Base-by-base conservation (phyloP, 2,888 invertebrate genomes). In the Oligia strigilis region DNA sequence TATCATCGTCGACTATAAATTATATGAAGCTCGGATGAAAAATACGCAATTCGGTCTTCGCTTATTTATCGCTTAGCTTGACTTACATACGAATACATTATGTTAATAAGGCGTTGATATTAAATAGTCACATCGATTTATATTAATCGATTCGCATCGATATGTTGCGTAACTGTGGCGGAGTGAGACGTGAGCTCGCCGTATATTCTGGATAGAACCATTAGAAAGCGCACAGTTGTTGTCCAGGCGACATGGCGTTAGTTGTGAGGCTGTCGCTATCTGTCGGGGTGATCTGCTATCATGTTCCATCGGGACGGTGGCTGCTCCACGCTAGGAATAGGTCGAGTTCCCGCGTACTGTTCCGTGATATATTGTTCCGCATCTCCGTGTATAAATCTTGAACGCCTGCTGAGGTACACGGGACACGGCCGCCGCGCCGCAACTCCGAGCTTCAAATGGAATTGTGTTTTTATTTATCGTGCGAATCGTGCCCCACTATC, bases 391-490 rank as follows among this genome's bases (percentile, higher is more conserved):
- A 97, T 97, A 97, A 97, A 97, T 97, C 97, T 96, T 95, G 96
- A 95, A 94, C 96, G 96, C 97, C 97, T 96, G 97, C 97, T 97
- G 97, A 96, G 97, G 97, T 96, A 97, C 97, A 97, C 95, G 97
- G 93, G 95, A 95, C 96, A 93, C 93, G 94, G 95, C 94, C 95
- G 95, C 94, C 93, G 95, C 94, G 93, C 95, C 94, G 93, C 96
- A 95, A 93, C 95, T 92, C 93, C 93, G 93, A 92, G 95, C 95
- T 95, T 96, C 96, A 96, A 96, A 96, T 96, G 96, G 97, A 96
- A 97, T 97, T 96, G 96, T 97, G 95, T 97, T 97, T 97, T 97
- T 97, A 97, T 97, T 97, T 97, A 97, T 97, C 96, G 96, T 96
- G 95, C 96, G 96, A 97, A 96, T 95, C 94, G 95, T 93, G 92